Percentiles rank a stretch among this genome's conserved stretches.
Evolutionary conservation across 2,888 invertebrate species (phyloP).

Genomic region (Dryadula phaetusa): DNA sequence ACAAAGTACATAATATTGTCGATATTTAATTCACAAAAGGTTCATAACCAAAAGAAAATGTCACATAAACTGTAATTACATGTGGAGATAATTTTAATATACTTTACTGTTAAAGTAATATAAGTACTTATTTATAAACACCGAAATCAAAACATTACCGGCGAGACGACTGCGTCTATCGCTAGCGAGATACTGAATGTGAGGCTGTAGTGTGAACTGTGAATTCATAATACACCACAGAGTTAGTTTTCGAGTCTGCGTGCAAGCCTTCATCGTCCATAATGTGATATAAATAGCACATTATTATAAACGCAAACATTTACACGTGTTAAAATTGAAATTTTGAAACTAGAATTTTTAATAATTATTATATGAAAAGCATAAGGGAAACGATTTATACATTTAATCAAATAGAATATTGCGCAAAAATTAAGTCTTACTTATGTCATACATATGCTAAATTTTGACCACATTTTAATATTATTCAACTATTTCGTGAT

Average conservation of each 20-base stretch:
- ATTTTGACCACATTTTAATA: too few relatives aligned
- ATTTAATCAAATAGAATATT: too few relatives aligned
- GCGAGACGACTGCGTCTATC: conserved; percentile 56
- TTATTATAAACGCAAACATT: conserved; percentile 9
- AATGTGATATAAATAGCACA: conserved; percentile 14
- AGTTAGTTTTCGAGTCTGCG: conserved; percentile 33
- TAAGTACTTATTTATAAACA: conserved; percentile 33
- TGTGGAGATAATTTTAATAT: neutral
- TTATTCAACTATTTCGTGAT: too few relatives aligned
- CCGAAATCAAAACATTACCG: conserved; percentile 22
- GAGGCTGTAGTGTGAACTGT: conserved; percentile 43
- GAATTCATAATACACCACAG: conserved; percentile 26
- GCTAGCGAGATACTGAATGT: conserved; percentile 57
- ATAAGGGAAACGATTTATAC: neutral
- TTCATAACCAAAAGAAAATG: neutral
- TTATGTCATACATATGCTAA: too few relatives aligned
- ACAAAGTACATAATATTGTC: neutral
- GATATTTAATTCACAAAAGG: conserved; percentile 15
- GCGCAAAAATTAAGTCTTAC: too few relatives aligned
- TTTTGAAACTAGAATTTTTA: neutral
- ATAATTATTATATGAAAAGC: neutral
- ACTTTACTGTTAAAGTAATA: neutral
- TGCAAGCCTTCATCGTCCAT: neutral
- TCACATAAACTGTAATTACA: neutral
- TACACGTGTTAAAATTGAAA: neutral